Evolutionary conservation across 2,888 invertebrate genomes (phyloP).

Genomic region (Aelia acuminata): DNA sequence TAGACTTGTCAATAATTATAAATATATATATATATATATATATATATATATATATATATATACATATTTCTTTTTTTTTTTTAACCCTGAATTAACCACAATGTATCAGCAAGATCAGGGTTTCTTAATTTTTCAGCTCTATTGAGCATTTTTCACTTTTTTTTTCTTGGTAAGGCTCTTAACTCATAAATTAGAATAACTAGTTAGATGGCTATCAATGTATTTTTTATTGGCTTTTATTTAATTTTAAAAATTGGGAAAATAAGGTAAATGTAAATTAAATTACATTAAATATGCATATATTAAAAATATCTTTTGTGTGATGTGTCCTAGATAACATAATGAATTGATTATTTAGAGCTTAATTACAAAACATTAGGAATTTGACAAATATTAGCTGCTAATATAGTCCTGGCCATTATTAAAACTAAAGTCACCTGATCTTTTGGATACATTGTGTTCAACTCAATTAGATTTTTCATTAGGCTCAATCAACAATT

Average conservation of each 20-base stretch:
- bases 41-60: no score
- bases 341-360: no score
- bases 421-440: background rate
- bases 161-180: background rate
- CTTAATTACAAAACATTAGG: no score
- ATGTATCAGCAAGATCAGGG: background rate
- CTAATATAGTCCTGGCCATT: background rate
- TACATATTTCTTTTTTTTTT: background rate
- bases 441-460: background rate
- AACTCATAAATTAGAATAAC: background rate
- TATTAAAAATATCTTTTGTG: no score
- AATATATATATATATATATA: no score
- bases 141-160: background rate
- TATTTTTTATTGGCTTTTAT: background rate
- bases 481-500: background rate
- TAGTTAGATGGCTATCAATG: background rate
- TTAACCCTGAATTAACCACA: background rate
- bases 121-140: background rate
- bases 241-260: background rate
- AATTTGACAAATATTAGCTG: background rate
- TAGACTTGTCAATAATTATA: no score
- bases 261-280: background rate
- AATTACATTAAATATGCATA: no score
- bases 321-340: no score
- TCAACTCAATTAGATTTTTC: background rate